Evolutionary conservation across 92 coral and sea anemone genomes (phyloP), one percentile per base, ranked within the genome.

Genomic region (Heteractis magnifica): DNA sequence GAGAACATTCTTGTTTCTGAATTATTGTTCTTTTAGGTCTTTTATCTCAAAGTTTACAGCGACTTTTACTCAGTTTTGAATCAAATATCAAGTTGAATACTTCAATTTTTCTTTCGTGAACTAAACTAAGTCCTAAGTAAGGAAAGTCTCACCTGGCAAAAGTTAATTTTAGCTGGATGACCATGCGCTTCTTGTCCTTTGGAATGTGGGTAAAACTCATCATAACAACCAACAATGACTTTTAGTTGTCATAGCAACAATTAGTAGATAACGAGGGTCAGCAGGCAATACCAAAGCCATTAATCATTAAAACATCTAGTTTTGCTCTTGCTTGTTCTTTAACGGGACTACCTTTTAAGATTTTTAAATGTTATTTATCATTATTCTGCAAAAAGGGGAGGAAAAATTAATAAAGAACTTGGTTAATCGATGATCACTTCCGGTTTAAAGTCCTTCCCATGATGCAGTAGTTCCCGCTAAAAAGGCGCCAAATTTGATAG

Each of bases 401-500:
- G 0, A 16, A 62, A 72, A 72, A 41, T 0, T 68, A 34, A 34
- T 5, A 49, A 34, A 19, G 9, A 8, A 14, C 5, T 74, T 49
- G 55, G 7, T 62, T 16, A 15, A 19, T 12, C 78, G 23, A 41
- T 41, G 73, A 68, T 68, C 56, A 70, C 84, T 81, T 81, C 84
- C 84, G 84, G 84, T 81, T 20, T 48, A 50, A 74, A 51, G 6
- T 51, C 73, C 73, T 20, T 68, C 84, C 84, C 84, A 70, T 70
- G 77, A 70, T 81, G 76, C 77, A 51, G 18, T 20, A 68, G 10
- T 81, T 81, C 49, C 52, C 77, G 84, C 76, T 55, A 68, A 71
- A 65, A 81, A 81, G 84, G 84, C 84, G 84, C 84, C 84, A 81
- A 81, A 81, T 83, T 83, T 77, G 70, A 71, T 23, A 49, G 15